Evolutionary conservation across 2,888 invertebrate species (phyloP).

Genomic region (Empis stercorea): DNA sequence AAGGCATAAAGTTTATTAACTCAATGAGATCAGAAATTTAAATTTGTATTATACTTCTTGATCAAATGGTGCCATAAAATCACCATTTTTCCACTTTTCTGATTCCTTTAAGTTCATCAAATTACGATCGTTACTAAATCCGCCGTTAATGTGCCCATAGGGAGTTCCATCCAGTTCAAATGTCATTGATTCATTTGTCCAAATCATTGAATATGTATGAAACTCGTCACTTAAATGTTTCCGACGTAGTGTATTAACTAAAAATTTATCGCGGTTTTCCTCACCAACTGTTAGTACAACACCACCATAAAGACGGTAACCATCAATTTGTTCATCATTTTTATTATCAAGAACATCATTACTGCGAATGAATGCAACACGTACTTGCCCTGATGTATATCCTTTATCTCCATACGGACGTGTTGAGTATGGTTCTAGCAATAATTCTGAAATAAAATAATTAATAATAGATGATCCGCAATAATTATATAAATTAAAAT

Average conservation of each 20-base stretch:
- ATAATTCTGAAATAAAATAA: neutral
- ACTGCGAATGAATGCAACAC: neutral
- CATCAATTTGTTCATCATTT: neutral
- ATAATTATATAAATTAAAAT: no score
- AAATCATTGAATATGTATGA: slow-evolving; percentile 56
- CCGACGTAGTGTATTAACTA: neutral
- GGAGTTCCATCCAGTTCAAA: slow-evolving; percentile 42
- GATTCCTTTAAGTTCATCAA: neutral
- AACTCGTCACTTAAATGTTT: slow-evolving; percentile 36
- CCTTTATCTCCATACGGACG: neutral
- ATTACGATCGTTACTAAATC: no score
- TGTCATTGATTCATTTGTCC: slow-evolving; percentile 37
- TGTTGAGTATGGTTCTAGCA: neutral
- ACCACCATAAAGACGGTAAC: neutral
- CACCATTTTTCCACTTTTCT: neutral
- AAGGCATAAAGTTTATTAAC: no score
- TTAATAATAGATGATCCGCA: no score
- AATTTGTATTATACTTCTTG: neutral
- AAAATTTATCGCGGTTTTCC: neutral
- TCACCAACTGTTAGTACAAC: neutral
- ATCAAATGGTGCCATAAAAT: neutral
- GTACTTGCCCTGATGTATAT: neutral
- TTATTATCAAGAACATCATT: neutral
- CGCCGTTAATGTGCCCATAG: slow-evolving; percentile 29
- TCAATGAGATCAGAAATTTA: no score